Conservation (phyloP, 2,113 vertebrate genomes). For the Tupaia chinensis region DNA sequence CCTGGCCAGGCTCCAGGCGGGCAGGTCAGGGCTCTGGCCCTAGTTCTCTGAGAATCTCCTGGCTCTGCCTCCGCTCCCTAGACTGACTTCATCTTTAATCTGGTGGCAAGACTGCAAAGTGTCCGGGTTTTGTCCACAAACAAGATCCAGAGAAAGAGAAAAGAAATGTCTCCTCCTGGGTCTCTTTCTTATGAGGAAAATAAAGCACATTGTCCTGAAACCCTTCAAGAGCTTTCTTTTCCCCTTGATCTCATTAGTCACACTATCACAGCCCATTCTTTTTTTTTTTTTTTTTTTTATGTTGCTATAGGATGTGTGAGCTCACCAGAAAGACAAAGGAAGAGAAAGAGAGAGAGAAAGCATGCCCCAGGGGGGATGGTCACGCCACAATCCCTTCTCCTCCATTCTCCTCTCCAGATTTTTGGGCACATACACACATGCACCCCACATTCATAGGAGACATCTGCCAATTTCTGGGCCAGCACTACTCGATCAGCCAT, state of each 20-base stretch:
- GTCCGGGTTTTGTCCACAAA: background rate
- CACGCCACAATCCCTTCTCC: too few species aligned
- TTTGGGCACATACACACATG: too few species aligned
- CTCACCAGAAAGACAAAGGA: too few species aligned
- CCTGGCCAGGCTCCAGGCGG: background rate
- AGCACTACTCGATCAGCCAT: too few species aligned
- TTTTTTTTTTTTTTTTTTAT: background rate
- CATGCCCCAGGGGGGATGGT: too few species aligned
- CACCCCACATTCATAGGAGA: too few species aligned
- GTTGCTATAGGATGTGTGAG: too few species aligned
- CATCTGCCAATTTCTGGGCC: too few species aligned
- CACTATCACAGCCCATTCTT: background rate
- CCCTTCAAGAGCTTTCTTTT: background rate
- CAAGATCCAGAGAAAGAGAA: background rate
- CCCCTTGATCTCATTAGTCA: background rate
- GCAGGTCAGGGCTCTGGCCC: background rate
- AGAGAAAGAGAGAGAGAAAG: too few species aligned
- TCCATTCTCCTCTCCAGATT: too few species aligned
- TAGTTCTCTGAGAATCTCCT: background rate
- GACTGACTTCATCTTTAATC: background rate
- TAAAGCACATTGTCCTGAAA: slow-evolving; percentile 23
- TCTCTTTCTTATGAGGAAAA: background rate
- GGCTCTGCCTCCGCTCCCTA: background rate
- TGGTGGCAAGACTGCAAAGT: background rate
- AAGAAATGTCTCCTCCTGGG: background rate